Conservation (phyloP, 2,888 invertebrate genomes). For the Lordiphosa andalusiaca region DNA sequence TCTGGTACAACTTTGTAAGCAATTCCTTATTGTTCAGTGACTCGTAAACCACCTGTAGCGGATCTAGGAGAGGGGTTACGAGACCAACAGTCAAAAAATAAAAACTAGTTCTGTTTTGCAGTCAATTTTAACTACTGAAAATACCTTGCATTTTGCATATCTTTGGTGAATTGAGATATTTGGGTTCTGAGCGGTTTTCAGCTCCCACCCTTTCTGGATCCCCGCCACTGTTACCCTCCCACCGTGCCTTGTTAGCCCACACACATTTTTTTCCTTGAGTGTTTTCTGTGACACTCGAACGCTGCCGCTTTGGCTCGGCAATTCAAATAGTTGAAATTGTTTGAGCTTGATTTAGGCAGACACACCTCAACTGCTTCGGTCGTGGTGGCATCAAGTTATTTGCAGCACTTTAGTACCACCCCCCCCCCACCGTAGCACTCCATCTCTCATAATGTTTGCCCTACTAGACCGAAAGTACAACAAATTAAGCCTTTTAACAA, state of each 20-base stretch:
- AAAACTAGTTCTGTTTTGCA: too few relatives aligned
- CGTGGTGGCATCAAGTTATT: conserved; percentile 63
- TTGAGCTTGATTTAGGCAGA: conserved; percentile 68
- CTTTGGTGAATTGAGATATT: too few relatives aligned
- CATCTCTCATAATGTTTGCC: conserved; percentile 59
- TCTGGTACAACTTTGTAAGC: too few relatives aligned
- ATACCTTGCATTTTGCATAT: too few relatives aligned
- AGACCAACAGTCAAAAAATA: too few relatives aligned
- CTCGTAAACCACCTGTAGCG: too few relatives aligned
- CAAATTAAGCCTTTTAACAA: conserved; percentile 74
- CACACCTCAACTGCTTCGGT: conserved; percentile 26
- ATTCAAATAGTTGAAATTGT: conserved; percentile 72
- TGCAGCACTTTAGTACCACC: conserved; percentile 60
- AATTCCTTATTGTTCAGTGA: too few relatives aligned
- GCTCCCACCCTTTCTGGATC: too few relatives aligned
- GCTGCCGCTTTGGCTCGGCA: conserved; percentile 43
- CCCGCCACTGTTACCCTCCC: too few relatives aligned
- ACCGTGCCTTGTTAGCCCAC: not conserved
- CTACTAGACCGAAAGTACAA: conserved; percentile 59
- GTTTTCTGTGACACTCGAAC: conserved; percentile 1
- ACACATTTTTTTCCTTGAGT: conserved; percentile 2
- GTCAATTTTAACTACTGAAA: too few relatives aligned
- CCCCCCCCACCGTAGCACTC: not conserved
- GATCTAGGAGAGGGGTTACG: too few relatives aligned
- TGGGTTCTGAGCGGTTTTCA: too few relatives aligned